Base-by-base conservation (phyloP, 2,113 vertebrate genomes). In the Engystomops pustulosus region DNA sequence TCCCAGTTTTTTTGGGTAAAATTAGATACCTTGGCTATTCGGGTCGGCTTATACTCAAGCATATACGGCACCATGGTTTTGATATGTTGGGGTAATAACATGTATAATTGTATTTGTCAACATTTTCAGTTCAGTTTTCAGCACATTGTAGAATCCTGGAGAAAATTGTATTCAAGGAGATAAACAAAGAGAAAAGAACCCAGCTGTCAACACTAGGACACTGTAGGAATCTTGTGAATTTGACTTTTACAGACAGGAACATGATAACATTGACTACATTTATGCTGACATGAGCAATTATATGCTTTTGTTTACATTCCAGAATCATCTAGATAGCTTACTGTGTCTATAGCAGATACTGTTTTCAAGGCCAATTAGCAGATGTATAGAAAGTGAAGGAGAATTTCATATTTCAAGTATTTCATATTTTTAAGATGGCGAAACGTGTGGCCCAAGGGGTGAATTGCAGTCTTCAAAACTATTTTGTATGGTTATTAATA, bases 231-330 rank as follows among this genome's bases (percentile, higher is more conserved):
- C 34, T 38, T 69, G 34, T 38, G 32, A 69, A 69, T 75, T 75
- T 4, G 0, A 3, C 23, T 75, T 49, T 20, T 44, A 47, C 6
- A 20, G 71, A 75, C 71, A 75, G 41, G 15, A 49, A 30, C 44
- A 51, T 20, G 71, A 49, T 74, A 74, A 49, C 25, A 74, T 15
- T 49, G 70, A 17, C 4, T 17, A 17, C 14, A 17, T 53, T 47
- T 36, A 25, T 36, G 30, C 18, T 70, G 79, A 69, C 32, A 70
- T 81, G 67, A 69, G 11, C 27, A 69, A 38, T 81, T 67, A 53
- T 51, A 67, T 70, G 27, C 41, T 36, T 81, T 9, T 49, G 45
- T 51, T 68, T 51, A 81, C 79, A 69, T 69, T 81, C 44, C 45
- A 49, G 32, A 55, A 6, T 6, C 67, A 55, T 17, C 32, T 32